These are phyloP conservation scores for Hoplias malabaricus DNA, from an alignment of 2,113 vertebrate genomes.

Conservation along the genomic window DNA sequence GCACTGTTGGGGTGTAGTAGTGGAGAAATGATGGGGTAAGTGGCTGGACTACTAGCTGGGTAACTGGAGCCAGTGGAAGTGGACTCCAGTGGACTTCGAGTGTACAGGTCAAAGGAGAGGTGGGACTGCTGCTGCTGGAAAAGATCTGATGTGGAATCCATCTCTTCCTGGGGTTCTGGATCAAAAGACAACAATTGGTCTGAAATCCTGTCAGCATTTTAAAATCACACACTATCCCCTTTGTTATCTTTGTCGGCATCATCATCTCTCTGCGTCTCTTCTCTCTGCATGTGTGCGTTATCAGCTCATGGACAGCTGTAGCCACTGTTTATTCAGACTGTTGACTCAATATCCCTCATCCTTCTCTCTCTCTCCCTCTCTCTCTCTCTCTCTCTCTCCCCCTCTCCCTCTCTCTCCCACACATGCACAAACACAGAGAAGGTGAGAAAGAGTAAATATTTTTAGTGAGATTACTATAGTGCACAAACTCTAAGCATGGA, in stretches of 20 bases:
- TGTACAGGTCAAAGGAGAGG: conserved; percentile 55
- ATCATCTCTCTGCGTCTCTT: conserved; percentile 63
- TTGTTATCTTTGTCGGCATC: conserved; percentile 48
- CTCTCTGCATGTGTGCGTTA: conserved; percentile 66
- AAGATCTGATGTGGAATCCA: conserved; percentile 72
- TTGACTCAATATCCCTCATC: conserved; percentile 68
- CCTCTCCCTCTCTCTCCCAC: conserved; percentile 47
- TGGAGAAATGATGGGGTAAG: conserved; percentile 70
- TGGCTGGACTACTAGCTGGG: conserved; percentile 51
- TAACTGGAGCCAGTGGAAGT: conserved; percentile 53
- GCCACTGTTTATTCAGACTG: conserved; percentile 79
- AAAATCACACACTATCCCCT: conserved; percentile 22
- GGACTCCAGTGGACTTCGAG: conserved; percentile 55
- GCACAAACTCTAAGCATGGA: conserved; percentile 17
- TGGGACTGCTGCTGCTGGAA: conserved; percentile 65
- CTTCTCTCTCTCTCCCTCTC: conserved; percentile 37
- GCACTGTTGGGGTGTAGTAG: conserved; percentile 68
- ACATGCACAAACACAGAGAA: conserved; percentile 48
- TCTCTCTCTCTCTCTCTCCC: conserved; percentile 43
- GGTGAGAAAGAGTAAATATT: conserved; percentile 51
- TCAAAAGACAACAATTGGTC: conserved; percentile 18
- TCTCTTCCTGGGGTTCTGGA: conserved; percentile 52
- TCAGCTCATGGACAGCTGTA: conserved; percentile 77
- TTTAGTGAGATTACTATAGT: conserved; percentile 52
- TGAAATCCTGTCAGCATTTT: conserved; percentile 22